phyloP scores from a whole-genome alignment of 2,888 invertebrate species.

The Dinocampus coccinellae region DNA sequence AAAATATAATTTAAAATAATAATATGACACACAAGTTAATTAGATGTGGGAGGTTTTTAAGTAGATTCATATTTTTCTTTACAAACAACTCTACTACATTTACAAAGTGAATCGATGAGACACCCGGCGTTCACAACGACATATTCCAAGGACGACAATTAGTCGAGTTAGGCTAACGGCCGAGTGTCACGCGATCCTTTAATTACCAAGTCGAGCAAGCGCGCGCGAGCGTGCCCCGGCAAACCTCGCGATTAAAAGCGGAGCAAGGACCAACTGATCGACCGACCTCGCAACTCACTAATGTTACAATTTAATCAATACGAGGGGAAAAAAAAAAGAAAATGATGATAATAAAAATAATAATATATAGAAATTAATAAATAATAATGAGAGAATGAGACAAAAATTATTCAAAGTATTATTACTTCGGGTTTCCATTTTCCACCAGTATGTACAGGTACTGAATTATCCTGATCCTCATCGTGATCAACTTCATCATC shows the following conservation, averaged over 20 bases:
- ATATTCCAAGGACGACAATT: constrained; percentile 48
- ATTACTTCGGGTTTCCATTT: constrained; percentile 74
- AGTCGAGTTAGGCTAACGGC: constrained; percentile 50
- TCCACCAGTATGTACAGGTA: constrained; percentile 74
- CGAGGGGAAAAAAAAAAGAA: not conserved
- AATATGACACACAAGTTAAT: not conserved
- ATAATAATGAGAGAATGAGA: too few species aligned
- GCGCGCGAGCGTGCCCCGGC: constrained; percentile 37
- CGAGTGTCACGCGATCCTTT: constrained; percentile 49
- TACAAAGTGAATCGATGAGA: constrained; percentile 16
- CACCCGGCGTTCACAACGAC: constrained; percentile 20
- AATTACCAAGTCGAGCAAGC: constrained; percentile 46
- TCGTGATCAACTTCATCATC: constrained; percentile 61
- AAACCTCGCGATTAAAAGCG: constrained; percentile 43
- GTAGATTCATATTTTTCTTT: not conserved
- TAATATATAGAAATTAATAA: too few species aligned
- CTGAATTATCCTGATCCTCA: constrained; percentile 65
- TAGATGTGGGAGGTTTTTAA: not conserved
- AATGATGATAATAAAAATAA: not conserved
- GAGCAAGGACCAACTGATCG: constrained; percentile 27
- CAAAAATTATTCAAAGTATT: not conserved
- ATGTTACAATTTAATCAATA: constrained; percentile 5
- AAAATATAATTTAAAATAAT: too few species aligned
- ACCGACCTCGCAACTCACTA: not conserved
- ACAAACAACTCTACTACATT: not conserved